Conservation (phyloP, 37 sponge, comb jelly and placozoan genomes). For the Aplysina aerophoba region DNA sequence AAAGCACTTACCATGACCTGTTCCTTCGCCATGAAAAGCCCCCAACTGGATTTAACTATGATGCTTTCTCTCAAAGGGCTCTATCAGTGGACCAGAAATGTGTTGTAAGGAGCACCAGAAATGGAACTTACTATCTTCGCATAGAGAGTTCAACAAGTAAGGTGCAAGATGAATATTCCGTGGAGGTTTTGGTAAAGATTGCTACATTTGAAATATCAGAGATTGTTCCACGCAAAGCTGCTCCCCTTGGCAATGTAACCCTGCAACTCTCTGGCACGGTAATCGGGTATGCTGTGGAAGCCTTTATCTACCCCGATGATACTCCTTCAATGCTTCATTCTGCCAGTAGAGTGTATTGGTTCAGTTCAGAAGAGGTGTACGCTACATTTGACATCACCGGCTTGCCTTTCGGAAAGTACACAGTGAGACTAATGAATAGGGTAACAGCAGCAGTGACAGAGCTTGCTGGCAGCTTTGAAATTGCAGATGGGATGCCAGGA, state of each 20-base stretch:
- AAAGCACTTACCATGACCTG: constrained; percentile 10
- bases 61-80: constrained; percentile 18
- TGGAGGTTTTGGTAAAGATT: constrained; percentile 31
- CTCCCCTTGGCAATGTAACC: constrained; percentile 28
- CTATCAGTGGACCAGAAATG: constrained; percentile 32
- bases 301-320: neutral
- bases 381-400: constrained; percentile 40
- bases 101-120: constrained; percentile 26
- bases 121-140: constrained; percentile 28
- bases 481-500: constrained; percentile 37
- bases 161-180: neutral
- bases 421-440: neutral
- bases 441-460: neutral
- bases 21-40: constrained; percentile 21
- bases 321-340: neutral
- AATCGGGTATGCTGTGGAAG: constrained; percentile 24
- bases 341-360: constrained; percentile 27
- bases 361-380: constrained; percentile 35
- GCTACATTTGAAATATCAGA: constrained; percentile 43
- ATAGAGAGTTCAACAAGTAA: constrained; percentile 16
- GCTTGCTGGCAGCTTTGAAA: constrained; percentile 8
- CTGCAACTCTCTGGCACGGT: constrained; percentile 31
- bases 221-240: constrained; percentile 4
- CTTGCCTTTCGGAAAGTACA: constrained; percentile 23
- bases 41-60: constrained; percentile 40